Evolutionary conservation across 1,140 invertebrate genomes (phyloP), one percentile per base, ranked within the genome.

Genomic region (Phymastichus coffea): DNA sequence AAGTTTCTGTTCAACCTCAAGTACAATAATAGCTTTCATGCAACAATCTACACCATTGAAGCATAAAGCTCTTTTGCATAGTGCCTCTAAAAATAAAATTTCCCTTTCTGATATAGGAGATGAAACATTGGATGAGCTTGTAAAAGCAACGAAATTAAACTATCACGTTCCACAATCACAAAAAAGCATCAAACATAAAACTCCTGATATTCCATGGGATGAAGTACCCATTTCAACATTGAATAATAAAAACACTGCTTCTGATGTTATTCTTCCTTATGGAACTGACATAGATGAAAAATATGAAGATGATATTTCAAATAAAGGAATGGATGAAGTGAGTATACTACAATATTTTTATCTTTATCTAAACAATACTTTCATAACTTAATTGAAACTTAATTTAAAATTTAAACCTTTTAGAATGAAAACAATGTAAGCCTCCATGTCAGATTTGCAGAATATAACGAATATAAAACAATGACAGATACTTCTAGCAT

Each of bases 1-100:
- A 44, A 89, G 88, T 73, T 90, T 90, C 63, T 86, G 82, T 74
- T 86, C 88, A 20, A 85, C 86, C 20, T 89, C 85, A 54, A 87
- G 86, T 54, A 82, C 85, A 30, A 82, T 87, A 43, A 71, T 78
- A 51, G 80, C 80, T 25, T 83, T 87, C 62, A 68, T 87, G 67
- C 80, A 75, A 70, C 78, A 78, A 38, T 80, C 80, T 7, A 62
- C 60, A 33, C 78, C 80, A 63, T 72, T 67, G 80, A 74, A 81
- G 63, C 72, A 46, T 52, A 70, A 55, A 58, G 46, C 66, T 17
- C 52, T 68, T 28, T 60, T 66, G 30, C 69, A 70, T 20, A 55
- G 47, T 37, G 33, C 64, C 20, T 55, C 57, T 2, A 67, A 63
- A 43, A 57, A 62, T 20, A 64, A 62, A 43, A 35, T 54, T 55